phyloP scores from a whole-genome alignment of 1,140 invertebrate species.

The Odontomachus brunneus region DNA sequence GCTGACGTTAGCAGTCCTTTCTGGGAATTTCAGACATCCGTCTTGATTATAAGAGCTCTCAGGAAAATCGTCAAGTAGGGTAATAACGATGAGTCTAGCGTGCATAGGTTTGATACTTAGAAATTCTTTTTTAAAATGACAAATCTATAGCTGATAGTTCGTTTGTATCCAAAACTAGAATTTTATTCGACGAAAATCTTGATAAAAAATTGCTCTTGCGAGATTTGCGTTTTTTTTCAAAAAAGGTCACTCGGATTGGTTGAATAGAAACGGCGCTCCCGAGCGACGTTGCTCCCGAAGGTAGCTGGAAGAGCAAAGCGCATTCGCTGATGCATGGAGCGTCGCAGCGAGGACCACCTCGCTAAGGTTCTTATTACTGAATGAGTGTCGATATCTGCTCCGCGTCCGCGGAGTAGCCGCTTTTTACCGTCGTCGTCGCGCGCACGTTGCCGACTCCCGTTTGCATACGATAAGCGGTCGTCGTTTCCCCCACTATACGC shows the following conservation, averaged over 20 bases:
- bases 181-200: constrained; percentile 1
- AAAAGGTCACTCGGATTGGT: neutral
- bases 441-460: constrained; percentile 51
- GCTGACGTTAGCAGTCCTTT: neutral
- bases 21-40: neutral
- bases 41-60: neutral
- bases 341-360: constrained; percentile 64
- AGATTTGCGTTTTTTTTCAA: neutral
- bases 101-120: neutral
- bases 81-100: neutral
- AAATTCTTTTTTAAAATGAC: neutral
- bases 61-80: neutral
- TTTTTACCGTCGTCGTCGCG: constrained; percentile 56
- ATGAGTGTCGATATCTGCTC: constrained; percentile 63
- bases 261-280: neutral
- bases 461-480: constrained; percentile 56
- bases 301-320: constrained; percentile 1
- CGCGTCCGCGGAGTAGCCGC: constrained; percentile 25
- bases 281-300: too few species aligned
- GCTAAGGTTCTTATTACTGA: constrained; percentile 73
- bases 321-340: neutral
- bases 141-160: neutral
- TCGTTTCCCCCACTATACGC: constrained; percentile 32
- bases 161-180: neutral
- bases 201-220: neutral